Evolutionary conservation across 2,888 invertebrate genomes (phyloP), one percentile per base, ranked within the genome.

Genomic region (Brenthis daphne): DNA sequence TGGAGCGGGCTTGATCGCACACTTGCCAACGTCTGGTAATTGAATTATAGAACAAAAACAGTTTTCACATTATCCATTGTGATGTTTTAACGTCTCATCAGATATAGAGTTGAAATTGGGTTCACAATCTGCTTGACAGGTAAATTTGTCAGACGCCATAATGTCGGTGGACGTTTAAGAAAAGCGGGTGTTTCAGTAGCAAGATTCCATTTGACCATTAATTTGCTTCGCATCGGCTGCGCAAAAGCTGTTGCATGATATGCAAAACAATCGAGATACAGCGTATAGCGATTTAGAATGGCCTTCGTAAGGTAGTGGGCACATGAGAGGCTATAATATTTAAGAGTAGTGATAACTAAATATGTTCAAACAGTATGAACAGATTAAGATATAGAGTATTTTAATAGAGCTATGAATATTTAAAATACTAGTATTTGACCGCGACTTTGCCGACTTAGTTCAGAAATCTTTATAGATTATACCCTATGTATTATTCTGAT

Each of bases 261-360:
- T 90, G 90, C 90, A 90, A 91, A 91, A 88, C 86, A 89, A 87
- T 88, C 86, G 83, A 86, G 90, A 90, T 89, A 88, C 75, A 78
- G 80, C 80, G 77, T 79, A 82, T 53, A 63, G 63, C 63, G 53
- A 63, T 70, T 56, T 82, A 84, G 85, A 82, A 75, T 76, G 67
- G 60, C 60, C 64, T 57, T 53, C 33, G 6, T 71, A 66, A 71
- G 58, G 69, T 11, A 63, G 56, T 11, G 47, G 37, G 24, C 47
- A 65, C 55, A 68, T 11, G 6, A 37, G 6, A 1, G 11, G 47
- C 6, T 16, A 0, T 6, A 20, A 61, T 56, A 43, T 53, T 20
- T 53, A 6, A 20, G 20, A 53, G 12, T 20, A 53, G 12, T 53
- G 37, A 0, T 43, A 43, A 11, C 37, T 11, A 43, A 43, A 43